Conservation (phyloP, 2,797 vertebrate species). For the Myiothlypis chrysogaster region DNA sequence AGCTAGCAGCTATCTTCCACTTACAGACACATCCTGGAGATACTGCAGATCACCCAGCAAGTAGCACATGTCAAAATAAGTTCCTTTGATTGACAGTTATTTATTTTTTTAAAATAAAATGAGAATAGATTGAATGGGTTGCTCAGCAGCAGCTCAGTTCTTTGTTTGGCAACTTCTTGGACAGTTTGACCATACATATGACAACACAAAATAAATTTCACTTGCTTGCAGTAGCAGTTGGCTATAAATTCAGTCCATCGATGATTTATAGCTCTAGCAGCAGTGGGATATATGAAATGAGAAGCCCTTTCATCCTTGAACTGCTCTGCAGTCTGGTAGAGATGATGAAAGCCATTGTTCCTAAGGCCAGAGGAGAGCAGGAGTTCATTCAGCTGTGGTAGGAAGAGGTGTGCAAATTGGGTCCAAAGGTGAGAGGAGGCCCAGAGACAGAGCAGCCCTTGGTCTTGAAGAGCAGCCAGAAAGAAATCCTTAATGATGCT, state of each 20-base stretch:
- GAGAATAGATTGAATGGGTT: neutral
- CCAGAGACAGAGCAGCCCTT: conserved; percentile 9
- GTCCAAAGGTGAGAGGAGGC: conserved; percentile 4
- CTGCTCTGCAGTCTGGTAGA: conserved; percentile 17
- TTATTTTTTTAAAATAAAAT: conserved; percentile 60
- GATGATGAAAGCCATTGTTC: conserved; percentile 33
- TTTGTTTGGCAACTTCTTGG: conserved; percentile 12
- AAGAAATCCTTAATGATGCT: conserved; percentile 22
- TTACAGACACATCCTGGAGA: neutral
- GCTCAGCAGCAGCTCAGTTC: conserved; percentile 25
- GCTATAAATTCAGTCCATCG: conserved; percentile 41
- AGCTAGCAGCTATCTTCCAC: neutral
- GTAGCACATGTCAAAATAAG: neutral
- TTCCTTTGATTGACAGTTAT: neutral
- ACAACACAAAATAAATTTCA: conserved; percentile 45
- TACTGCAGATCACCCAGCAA: neutral
- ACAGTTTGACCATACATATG: conserved; percentile 1
- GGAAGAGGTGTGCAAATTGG: neutral
- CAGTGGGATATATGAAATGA: conserved; percentile 42
- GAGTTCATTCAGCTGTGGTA: neutral
- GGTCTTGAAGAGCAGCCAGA: neutral
- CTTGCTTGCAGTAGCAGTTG: conserved; percentile 47
- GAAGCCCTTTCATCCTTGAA: conserved; percentile 55
- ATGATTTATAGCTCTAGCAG: conserved; percentile 54
- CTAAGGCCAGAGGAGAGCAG: conserved; percentile 46